Evolutionary conservation across 2,888 invertebrate genomes (phyloP), one percentile per base, ranked within the genome.

Genomic region (Rotaria sp.): DNA sequence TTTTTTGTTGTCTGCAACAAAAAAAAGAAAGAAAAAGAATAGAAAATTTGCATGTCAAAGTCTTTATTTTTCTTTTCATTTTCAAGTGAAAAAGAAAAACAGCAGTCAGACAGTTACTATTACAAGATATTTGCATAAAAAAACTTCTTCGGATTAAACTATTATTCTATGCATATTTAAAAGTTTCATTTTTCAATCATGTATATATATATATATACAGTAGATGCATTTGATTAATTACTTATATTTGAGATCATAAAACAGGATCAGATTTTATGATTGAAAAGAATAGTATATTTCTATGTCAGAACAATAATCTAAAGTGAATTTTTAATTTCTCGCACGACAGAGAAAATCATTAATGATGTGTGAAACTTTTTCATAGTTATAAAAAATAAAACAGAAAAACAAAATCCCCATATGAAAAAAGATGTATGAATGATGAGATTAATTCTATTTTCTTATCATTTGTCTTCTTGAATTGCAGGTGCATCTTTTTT

Each of bases 301-400:
- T 30, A 67, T 67, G 67, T 67, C 67, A 67, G 67, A 67, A 67
- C 67, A 67, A 30, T 67, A 67, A 67, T 67, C 67, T 67, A 18
- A 67, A 67, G 67, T 67, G 67, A 67, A 67, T 67, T 67, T 67
- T 67, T 67, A 67, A 67, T 67, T 67, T 67, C 35, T 67, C 67
- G 67, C 67, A 67, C 35, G 35, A 67, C 5, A 67, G 35, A 67
- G 35, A 67, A 67, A 67, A 67, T 67, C 67, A 67, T 35, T 67
- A 67, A 67, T 67, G 67, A 67, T 67, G 67, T 67, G 67, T 67
- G 67, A 67, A 67, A 35, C 67, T 35, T 67, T 35, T 67, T 67
- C 67, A 67, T 67, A 35, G 67, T 67, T 38, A 67, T 35, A 67
- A 67, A 35, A 67, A 2, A 67, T 18, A 35, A 67, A 18, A 30